Evolutionary conservation across 2,888 invertebrate genomes (phyloP).

Genomic region (Pristionchus maxplancki): DNA sequence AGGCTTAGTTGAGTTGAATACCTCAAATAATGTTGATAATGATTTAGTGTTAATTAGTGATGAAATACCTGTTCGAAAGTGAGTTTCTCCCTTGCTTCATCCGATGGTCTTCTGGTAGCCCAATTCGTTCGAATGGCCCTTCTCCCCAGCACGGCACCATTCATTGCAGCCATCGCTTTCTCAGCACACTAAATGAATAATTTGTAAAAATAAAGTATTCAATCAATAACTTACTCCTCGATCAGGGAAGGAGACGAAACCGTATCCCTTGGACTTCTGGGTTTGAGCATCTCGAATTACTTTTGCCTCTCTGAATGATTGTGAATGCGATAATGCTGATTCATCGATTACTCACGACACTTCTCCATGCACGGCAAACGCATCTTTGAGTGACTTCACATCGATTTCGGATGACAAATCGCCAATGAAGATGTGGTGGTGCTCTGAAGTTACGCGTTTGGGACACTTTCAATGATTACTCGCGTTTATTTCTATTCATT

Average conservation of each 20-base stretch:
- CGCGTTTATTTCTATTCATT: neutral
- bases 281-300: constrained; percentile 99
- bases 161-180: constrained; percentile 97
- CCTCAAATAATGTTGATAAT: constrained; percentile 82
- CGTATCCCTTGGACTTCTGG: constrained; percentile 98
- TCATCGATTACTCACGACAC: constrained; percentile 81
- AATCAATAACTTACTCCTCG: constrained; percentile 83
- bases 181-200: constrained; percentile 87
- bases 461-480: neutral
- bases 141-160: constrained; percentile 98
- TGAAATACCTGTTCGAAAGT: constrained; percentile 70
- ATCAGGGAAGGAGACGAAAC: constrained; percentile 98
- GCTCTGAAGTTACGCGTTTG: constrained; percentile 81
- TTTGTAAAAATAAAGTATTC: neutral
- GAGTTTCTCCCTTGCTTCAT: constrained; percentile 68
- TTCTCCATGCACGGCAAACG: constrained; percentile 98
- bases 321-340: neutral
- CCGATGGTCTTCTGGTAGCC: constrained; percentile 94
- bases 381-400: constrained; percentile 95
- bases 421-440: constrained; percentile 99
- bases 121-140: constrained; percentile 98
- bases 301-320: constrained; percentile 87
- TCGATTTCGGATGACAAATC: constrained; percentile 99
- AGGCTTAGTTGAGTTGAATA: constrained; percentile 97
- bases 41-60: too few species aligned